Evolutionary conservation across 1,140 invertebrate genomes (phyloP).

Genomic region (Manduca sexta): DNA sequence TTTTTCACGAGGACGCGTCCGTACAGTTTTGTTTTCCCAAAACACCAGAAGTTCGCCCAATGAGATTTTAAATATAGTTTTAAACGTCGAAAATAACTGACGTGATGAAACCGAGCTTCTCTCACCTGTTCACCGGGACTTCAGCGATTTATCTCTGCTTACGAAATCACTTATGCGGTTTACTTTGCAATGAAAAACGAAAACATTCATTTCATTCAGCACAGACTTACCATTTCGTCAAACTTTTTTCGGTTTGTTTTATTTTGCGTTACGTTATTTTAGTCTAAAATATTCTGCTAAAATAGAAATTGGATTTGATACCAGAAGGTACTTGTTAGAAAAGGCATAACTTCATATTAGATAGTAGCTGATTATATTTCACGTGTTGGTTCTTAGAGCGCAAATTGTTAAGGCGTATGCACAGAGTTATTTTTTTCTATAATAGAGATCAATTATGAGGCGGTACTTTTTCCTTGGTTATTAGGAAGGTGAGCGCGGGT

Average conservation of each 20-base stretch:
- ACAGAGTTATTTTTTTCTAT: background rate
- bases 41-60: conserved; percentile 36
- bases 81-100: conserved; percentile 38
- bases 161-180: conserved; percentile 11
- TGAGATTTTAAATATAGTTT: conserved; percentile 44
- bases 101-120: conserved; percentile 40
- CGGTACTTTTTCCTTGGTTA: conserved; percentile 21
- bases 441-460: conserved; percentile 21
- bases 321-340: no score
- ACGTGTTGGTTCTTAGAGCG: background rate
- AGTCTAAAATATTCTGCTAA: no score
- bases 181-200: background rate
- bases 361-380: no score
- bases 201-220: background rate
- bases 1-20: conserved; percentile 47
- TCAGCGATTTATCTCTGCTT: conserved; percentile 22
- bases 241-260: background rate
- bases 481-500: conserved; percentile 14
- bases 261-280: background rate
- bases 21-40: conserved; percentile 53
- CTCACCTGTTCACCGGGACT: conserved; percentile 39
- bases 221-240: no score
- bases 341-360: no score
- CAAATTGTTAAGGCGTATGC: conserved; percentile 1
- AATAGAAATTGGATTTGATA: no score